Conservation (phyloP, 2,888 invertebrate genomes). For the Heliconius ismenius region DNA sequence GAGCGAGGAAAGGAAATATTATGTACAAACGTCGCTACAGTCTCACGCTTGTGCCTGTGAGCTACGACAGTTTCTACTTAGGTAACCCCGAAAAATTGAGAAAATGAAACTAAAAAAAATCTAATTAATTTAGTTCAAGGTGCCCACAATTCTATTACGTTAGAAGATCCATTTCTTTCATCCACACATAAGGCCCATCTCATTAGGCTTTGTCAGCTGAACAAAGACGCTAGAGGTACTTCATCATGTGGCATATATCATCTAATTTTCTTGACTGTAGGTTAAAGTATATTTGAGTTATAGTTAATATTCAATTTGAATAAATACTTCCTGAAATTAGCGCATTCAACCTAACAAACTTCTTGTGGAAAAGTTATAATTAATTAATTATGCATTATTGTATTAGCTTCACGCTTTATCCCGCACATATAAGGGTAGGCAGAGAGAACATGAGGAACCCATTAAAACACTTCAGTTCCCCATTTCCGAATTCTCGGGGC, state of each 20-base stretch:
- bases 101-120: neutral
- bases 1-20: too few relatives aligned
- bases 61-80: too few relatives aligned
- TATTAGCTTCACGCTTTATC: neutral
- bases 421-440: neutral
- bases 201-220: constrained; percentile 33
- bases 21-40: too few relatives aligned
- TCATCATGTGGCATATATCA: neutral
- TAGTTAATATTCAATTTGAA: too few relatives aligned
- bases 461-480: neutral
- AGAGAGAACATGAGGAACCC: too few relatives aligned
- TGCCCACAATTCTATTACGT: neutral
- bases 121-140: neutral
- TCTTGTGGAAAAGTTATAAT: too few relatives aligned
- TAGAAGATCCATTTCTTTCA: neutral
- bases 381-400: too few relatives aligned
- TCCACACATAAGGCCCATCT: constrained; percentile 19
- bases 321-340: too few relatives aligned
- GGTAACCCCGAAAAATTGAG: too few relatives aligned
- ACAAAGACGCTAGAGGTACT: constrained; percentile 27
- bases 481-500: neutral
- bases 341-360: too few relatives aligned
- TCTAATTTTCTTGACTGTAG: neutral
- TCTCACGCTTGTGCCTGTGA: too few relatives aligned
- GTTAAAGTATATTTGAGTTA: neutral